Conservation (phyloP, 2,797 vertebrate genomes). For the Carduelis carduelis region DNA sequence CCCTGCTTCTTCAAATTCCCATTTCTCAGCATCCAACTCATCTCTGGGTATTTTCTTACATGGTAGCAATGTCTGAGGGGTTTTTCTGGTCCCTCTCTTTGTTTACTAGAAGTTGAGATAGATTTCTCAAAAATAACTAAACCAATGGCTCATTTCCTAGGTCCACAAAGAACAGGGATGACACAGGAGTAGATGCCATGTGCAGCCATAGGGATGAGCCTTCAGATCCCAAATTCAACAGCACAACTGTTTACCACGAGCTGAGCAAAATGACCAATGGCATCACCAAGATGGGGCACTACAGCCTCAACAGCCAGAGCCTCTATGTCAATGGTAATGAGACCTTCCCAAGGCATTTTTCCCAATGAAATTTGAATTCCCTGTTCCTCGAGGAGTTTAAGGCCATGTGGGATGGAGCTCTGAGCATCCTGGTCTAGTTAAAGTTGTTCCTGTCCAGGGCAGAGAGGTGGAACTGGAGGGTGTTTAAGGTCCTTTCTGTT, state of each 20-base stretch:
- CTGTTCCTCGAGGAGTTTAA: background rate
- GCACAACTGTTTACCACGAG: conserved; percentile 52
- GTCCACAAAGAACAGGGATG: background rate
- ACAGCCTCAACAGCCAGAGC: conserved; percentile 44
- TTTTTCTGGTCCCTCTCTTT: background rate
- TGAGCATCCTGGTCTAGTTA: background rate
- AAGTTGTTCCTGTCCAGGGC: background rate
- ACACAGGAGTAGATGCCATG: conserved; percentile 55
- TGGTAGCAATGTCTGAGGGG: background rate
- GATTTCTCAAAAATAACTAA: background rate
- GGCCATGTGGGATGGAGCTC: background rate
- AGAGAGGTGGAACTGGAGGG: background rate
- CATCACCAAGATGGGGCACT: conserved; percentile 53
- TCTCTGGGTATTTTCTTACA: background rate
- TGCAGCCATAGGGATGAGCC: conserved; percentile 44
- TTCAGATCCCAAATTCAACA: background rate
- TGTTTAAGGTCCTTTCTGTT: background rate
- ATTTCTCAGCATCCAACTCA: background rate
- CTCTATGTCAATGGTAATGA: conserved; percentile 46
- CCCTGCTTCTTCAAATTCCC: background rate
- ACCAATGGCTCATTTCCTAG: background rate
- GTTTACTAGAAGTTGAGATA: background rate
- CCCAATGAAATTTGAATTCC: too few species aligned
- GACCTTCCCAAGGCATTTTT: background rate
- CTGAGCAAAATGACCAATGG: conserved; percentile 52